Base-by-base conservation (phyloP, 2,888 invertebrate genomes). In the Dicycla oo region DNA sequence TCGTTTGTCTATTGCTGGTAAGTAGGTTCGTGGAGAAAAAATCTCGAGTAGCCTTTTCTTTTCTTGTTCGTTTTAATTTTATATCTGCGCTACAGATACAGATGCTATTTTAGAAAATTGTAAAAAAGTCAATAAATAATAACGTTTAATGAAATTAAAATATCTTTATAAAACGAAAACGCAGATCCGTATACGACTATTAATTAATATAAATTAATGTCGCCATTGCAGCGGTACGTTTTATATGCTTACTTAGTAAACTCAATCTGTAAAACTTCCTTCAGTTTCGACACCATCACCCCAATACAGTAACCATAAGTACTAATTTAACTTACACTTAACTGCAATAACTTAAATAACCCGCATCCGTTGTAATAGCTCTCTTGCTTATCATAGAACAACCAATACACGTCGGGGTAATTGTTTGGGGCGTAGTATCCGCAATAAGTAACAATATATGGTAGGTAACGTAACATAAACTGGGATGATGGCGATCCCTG, bases 361-460 rank as follows among this genome's bases (percentile, higher is more conserved):
- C 77, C 43, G 45, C 45, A 77, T 69, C 3, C 30, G 3, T n/a
- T 3, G 40, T 78, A 58, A 75, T 78, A 72, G 79, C 45, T 78
- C 79, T 78, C 79, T 30, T 49, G 75, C 30, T 78, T 78, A 61
- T 51, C 61, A 78, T 75, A 51, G 45, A 15, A 45, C 13, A n/a
- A 30, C 56, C 61, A 47, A 75, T 75, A 78, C 79, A 78, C 4
- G 79, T 7, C 38, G 43, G 6, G 13, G 13, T 78, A 78, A 75
- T 75, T 75, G 73, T 78, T 75, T 62, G 58, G 73, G 79, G 73
- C 18, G 23, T n/a, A 34, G 38, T 40, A 47, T 58, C 40, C 45
- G 30, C 23, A 77, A 78, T 58, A 70, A 78, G 38, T n/a, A 58
- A 47, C 78, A 40, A 74, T 70, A 58, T 74, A 78, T 43, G 40